phyloP scores from a whole-genome alignment of 1,140 invertebrate genomes.

The Drosophila punjabiensis region DNA sequence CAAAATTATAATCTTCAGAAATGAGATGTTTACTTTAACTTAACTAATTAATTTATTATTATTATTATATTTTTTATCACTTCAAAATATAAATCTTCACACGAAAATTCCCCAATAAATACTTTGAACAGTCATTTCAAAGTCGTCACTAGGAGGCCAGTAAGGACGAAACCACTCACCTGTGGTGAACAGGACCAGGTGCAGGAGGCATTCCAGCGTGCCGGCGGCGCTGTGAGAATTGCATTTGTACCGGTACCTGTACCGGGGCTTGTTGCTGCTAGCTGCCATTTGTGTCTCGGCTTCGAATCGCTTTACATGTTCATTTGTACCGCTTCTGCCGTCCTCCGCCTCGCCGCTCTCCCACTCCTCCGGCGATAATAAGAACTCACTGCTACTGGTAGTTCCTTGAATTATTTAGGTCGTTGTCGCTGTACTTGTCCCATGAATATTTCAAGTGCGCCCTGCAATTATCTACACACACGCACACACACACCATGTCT shows the following conservation, averaged over 20 bases:
- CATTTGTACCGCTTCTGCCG: conserved; percentile 11
- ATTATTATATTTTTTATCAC: neutral
- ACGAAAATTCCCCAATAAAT: neutral
- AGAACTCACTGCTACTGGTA: conserved; percentile 16
- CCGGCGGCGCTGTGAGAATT: conserved; percentile 51
- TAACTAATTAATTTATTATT: neutral
- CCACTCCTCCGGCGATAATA: conserved; percentile 16
- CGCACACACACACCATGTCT: conserved; percentile 14
- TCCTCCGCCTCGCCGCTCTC: too few relatives aligned
- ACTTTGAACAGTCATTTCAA: neutral
- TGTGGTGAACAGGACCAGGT: conserved; percentile 59
- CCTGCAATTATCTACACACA: conserved; percentile 56
- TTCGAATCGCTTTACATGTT: conserved; percentile 53
- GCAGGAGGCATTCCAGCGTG: conserved; percentile 65
- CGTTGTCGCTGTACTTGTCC: conserved; percentile 44
- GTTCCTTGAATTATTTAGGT: conserved; percentile 46
- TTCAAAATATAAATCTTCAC: too few relatives aligned
- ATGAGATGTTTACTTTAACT: neutral
- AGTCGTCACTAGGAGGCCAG: too few relatives aligned
- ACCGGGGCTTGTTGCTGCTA: conserved; percentile 52
- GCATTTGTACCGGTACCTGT: conserved; percentile 25
- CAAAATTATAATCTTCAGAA: neutral
- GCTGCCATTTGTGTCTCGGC: conserved; percentile 46
- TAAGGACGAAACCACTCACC: conserved; percentile 49
- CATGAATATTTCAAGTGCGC: conserved; percentile 65